phyloP scores from a whole-genome alignment of 2,888 invertebrate species.

The Syrista parreyssii region DNA sequence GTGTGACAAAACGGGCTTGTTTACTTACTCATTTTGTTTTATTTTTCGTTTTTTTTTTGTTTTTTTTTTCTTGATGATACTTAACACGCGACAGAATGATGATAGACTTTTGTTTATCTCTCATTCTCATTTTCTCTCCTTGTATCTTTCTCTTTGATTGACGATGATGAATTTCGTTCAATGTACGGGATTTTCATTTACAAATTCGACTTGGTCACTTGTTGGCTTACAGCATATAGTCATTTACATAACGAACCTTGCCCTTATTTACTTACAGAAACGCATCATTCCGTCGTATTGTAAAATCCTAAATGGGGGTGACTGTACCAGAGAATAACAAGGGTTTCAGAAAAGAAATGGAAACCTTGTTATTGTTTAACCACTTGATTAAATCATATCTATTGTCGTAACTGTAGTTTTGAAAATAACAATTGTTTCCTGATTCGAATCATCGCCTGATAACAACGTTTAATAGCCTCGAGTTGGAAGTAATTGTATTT shows the following conservation, averaged over 20 bases:
- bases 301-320: background rate
- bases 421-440: background rate
- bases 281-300: background rate
- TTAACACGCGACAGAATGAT: background rate
- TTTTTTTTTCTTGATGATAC: background rate
- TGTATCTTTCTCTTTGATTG: background rate
- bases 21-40: background rate
- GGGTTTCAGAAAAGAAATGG: background rate
- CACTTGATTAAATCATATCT: background rate
- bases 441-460: background rate
- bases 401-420: background rate
- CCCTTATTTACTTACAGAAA: background rate
- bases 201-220: background rate
- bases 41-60: background rate
- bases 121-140: background rate
- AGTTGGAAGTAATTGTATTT: background rate
- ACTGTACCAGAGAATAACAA: background rate
- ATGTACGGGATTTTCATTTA: background rate
- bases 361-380: background rate
- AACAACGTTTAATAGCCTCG: background rate
- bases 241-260: background rate
- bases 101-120: background rate
- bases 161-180: background rate
- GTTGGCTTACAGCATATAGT: background rate
- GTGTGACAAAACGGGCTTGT: background rate